Evolutionary conservation across 2,888 invertebrate genomes (phyloP).

Genomic region (Tipula unca): DNA sequence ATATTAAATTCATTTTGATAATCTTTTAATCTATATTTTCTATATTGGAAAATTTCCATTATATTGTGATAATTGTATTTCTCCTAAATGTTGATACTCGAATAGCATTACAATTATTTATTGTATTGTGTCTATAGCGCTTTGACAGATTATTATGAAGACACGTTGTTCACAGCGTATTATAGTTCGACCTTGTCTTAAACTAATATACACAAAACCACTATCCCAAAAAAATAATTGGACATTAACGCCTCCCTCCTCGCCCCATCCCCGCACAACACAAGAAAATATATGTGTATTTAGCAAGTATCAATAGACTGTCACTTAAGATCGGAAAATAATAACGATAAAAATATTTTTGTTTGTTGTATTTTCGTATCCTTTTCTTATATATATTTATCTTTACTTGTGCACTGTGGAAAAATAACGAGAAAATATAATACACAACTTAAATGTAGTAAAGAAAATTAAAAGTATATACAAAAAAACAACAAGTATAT

Average conservation of each 20-base stretch:
- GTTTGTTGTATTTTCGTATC: background rate
- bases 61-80: too few species aligned
- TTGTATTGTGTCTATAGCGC: too few species aligned
- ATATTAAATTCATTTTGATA: too few species aligned
- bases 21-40: too few species aligned
- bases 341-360: background rate
- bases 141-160: too few species aligned
- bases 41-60: too few species aligned
- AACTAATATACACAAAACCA: too few species aligned
- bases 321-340: background rate
- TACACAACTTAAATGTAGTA: background rate
- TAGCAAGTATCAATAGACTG: background rate
- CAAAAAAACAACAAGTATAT: background rate
- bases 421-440: background rate
- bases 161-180: too few species aligned
- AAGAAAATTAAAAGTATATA: background rate
- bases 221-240: background rate
- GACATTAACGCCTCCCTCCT: background rate
- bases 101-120: too few species aligned
- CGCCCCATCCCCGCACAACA: background rate
- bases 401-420: background rate
- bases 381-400: background rate
- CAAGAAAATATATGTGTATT: too few species aligned
- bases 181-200: too few species aligned
- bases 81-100: too few species aligned